phyloP scores from a whole-genome alignment of 1,140 invertebrate genomes.

The Brachionus rubens region DNA sequence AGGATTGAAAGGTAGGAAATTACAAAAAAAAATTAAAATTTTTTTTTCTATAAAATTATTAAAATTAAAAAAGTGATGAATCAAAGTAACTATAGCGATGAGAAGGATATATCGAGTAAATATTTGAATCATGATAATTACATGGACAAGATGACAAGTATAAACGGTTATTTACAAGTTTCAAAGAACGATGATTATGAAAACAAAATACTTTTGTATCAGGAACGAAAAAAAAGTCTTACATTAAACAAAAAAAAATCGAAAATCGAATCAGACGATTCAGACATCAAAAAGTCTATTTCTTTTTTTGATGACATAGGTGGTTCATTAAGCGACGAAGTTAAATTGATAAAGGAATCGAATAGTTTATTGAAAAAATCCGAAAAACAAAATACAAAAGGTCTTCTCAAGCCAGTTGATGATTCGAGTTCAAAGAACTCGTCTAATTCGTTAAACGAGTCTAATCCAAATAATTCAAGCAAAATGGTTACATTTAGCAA shows the following conservation, averaged over 20 bases:
- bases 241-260: background rate
- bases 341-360: background rate
- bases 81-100: background rate
- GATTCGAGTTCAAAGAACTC: background rate
- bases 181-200: background rate
- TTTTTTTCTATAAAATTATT: background rate
- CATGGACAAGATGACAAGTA: background rate
- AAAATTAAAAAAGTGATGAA: background rate
- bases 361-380: background rate
- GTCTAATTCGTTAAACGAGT: background rate
- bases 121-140: background rate
- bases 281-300: background rate
- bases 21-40: background rate
- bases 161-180: background rate
- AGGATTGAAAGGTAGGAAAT: background rate
- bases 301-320: background rate
- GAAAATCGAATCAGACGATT: background rate
- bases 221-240: background rate
- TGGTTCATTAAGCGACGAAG: background rate
- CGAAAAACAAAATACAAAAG: background rate
- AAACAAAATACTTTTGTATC: background rate
- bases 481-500: slow-evolving; percentile 34
- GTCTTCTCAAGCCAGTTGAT: too few species aligned
- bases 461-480: background rate
- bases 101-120: background rate